Conservation (phyloP, 2,888 invertebrate species). For the Temnothorax rugatulus region DNA sequence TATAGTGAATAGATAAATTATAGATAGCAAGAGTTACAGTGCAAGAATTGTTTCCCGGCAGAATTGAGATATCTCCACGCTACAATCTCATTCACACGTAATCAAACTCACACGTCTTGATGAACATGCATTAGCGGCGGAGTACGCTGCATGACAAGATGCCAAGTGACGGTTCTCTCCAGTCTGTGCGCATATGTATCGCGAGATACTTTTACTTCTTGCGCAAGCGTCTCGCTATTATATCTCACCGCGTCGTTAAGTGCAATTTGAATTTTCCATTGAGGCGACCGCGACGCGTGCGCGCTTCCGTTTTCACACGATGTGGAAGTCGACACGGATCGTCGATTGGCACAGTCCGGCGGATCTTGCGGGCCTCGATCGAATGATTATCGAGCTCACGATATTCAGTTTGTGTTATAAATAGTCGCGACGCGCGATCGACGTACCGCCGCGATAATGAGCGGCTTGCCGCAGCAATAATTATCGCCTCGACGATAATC, state of each 20-base stretch:
- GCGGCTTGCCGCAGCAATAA: constrained; percentile 40
- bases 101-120: constrained; percentile 35
- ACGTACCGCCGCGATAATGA: constrained; percentile 56
- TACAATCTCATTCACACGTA: constrained; percentile 47
- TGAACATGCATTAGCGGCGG: constrained; percentile 19
- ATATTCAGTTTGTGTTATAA: constrained; percentile 59
- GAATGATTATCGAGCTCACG: constrained; percentile 58
- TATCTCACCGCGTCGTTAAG: constrained; percentile 31
- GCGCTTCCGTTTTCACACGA: constrained; percentile 38
- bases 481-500: constrained; percentile 44
- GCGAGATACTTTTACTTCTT: constrained; percentile 51
- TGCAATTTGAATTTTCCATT: constrained; percentile 48
- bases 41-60: constrained; percentile 18
- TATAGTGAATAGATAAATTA: not conserved
- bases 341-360: constrained; percentile 43
- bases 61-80: constrained; percentile 37
- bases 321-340: constrained; percentile 54
- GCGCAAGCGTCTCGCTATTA: constrained; percentile 43
- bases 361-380: constrained; percentile 60
- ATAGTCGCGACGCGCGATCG: constrained; percentile 56
- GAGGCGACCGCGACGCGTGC: not conserved
- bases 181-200: not conserved
- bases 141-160: constrained; percentile 15
- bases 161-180: constrained; percentile 11
- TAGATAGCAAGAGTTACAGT: not conserved